These are phyloP conservation scores for Plutomurus gul DNA, from an alignment of 1,140 invertebrate genomes.

Conservation along the genomic window DNA sequence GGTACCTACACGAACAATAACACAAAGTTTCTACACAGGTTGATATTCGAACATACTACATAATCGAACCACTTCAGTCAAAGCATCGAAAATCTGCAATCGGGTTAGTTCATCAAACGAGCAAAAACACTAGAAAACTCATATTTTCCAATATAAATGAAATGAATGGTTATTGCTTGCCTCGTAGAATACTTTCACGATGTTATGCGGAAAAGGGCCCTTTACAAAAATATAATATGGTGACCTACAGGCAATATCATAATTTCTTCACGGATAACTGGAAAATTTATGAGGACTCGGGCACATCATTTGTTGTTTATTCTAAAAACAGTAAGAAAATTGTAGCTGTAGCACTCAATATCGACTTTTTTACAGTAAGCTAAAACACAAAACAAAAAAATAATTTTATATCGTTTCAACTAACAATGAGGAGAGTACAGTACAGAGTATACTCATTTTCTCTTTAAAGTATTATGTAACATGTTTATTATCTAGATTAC, in stretches of 20 bases:
- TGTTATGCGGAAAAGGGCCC: background rate
- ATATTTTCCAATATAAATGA: no score
- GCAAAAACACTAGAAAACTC: no score
- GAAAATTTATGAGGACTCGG: background rate
- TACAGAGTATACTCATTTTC: background rate
- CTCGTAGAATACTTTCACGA: background rate
- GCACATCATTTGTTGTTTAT: background rate
- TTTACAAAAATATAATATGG: background rate
- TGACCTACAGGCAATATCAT: background rate
- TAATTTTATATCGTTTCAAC: no score
- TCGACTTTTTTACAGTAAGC: background rate
- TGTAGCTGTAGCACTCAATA: background rate
- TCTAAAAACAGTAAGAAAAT: background rate
- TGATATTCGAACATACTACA: no score
- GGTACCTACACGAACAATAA: no score
- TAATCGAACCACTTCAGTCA: no score
- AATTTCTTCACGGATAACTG: slow-evolving; percentile 2
- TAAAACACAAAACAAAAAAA: no score
- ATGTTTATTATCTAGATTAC: background rate
- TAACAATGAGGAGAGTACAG: no score
- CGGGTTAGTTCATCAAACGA: no score
- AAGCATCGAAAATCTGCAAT: no score
- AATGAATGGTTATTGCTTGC: background rate
- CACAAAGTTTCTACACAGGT: no score
- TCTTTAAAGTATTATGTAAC: background rate